phyloP scores from a whole-genome alignment of 2,113 vertebrate genomes.

The Tauraco erythrolophus region DNA sequence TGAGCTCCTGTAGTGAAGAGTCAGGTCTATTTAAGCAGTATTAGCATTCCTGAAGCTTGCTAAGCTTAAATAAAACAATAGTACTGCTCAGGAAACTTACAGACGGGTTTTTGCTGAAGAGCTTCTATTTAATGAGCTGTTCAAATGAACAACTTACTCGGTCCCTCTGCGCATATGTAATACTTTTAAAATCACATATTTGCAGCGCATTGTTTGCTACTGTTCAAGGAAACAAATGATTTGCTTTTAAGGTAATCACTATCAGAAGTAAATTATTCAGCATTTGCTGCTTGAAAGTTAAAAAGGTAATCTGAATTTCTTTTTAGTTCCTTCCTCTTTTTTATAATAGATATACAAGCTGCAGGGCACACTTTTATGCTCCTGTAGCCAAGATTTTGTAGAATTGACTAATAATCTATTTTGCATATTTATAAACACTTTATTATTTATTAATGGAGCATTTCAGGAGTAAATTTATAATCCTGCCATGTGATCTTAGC shows the following conservation, averaged over 20 bases:
- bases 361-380: constrained; percentile 64
- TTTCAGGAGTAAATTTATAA: constrained; percentile 74
- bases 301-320: constrained; percentile 67
- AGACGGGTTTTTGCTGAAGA: not conserved
- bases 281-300: constrained; percentile 54
- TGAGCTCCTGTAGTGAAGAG: not conserved
- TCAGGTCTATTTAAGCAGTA: not conserved
- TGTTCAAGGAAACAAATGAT: constrained; percentile 65
- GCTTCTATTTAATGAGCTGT: constrained; percentile 29
- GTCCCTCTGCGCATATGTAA: not conserved
- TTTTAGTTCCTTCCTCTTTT: constrained; percentile 30
- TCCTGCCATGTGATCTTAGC: constrained; percentile 38
- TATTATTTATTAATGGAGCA: constrained; percentile 76
- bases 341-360: constrained; percentile 56
- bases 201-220: constrained; percentile 1
- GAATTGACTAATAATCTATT: constrained; percentile 77
- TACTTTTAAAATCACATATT: constrained; percentile 45
- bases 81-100: not conserved
- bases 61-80: constrained; percentile 54
- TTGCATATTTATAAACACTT: constrained; percentile 81
- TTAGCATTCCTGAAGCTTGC: constrained; percentile 25
- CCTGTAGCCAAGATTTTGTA: constrained; percentile 54
- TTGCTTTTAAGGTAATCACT: constrained; percentile 64
- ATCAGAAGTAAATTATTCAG: constrained; percentile 68
- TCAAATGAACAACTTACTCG: not conserved